These are phyloP conservation scores for Paraplagusia blochii DNA, from an alignment of 2,113 vertebrate genomes.

Conservation along the genomic window DNA sequence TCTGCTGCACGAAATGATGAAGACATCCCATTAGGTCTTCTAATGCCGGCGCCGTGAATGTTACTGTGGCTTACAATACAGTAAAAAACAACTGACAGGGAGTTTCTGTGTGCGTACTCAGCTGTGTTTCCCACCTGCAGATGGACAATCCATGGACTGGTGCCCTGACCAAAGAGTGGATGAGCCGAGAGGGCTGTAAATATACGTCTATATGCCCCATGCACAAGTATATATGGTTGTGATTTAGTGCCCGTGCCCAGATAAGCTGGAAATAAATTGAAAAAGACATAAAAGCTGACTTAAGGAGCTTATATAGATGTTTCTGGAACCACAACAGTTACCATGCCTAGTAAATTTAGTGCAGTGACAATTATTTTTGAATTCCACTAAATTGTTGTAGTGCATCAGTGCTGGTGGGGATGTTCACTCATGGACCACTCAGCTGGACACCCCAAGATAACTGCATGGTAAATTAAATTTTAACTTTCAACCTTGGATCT, in stretches of 20 bases:
- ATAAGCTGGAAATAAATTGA: neutral
- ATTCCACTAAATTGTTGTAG: constrained; percentile 2
- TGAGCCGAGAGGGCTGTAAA: neutral
- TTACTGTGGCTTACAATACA: constrained; percentile 31
- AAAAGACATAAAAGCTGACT: constrained; percentile 7
- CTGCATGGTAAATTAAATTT: no score
- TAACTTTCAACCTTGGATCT: no score
- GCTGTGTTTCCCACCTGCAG: constrained; percentile 42
- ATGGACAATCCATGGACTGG: constrained; percentile 16
- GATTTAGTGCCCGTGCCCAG: neutral
- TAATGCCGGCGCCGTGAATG: constrained; percentile 43
- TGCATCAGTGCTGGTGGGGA: neutral
- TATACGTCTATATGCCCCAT: neutral
- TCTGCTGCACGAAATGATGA: constrained; percentile 61
- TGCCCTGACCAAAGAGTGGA: constrained; percentile 26
- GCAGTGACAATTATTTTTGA: neutral
- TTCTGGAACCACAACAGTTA: constrained; percentile 8
- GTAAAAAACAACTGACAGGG: constrained; percentile 7
- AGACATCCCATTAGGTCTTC: constrained; percentile 53
- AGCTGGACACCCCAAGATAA: no score
- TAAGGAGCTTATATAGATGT: neutral
- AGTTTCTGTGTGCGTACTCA: constrained; percentile 12
- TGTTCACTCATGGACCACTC: no score
- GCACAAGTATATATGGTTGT: constrained; percentile 1
- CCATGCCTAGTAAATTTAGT: neutral